Conservation (phyloP, 1,140 invertebrate species). For the Aporrectodea caliginosa region DNA sequence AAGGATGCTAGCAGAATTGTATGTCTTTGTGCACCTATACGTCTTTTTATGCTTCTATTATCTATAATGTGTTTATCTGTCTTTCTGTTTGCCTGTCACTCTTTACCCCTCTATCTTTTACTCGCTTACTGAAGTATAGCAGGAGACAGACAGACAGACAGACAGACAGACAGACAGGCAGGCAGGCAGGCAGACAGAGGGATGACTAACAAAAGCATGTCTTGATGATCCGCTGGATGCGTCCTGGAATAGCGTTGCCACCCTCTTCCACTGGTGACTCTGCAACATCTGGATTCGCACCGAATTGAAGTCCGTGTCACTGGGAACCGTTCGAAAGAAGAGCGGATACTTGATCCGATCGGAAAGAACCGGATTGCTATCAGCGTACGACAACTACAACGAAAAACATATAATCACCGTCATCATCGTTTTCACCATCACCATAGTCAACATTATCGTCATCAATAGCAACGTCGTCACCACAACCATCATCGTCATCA, state of each 20-base stretch:
- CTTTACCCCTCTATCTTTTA: background rate
- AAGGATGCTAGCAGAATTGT: too few species aligned
- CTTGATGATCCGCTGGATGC: slow-evolving; percentile 41
- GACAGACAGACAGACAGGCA: background rate
- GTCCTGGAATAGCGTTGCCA: slow-evolving; percentile 95
- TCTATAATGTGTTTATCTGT: background rate
- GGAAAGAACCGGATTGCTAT: slow-evolving; percentile 97
- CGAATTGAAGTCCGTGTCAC: slow-evolving; percentile 78
- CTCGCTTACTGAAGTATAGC: slow-evolving; percentile 8
- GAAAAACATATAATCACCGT: too few species aligned
- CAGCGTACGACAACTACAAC: slow-evolving; percentile 96
- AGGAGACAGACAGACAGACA: background rate
- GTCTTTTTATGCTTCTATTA: too few species aligned
- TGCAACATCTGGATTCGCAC: slow-evolving; percentile 80
- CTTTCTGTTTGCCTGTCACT: background rate
- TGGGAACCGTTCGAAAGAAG: slow-evolving; percentile 64
- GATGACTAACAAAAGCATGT: slow-evolving; percentile 45
- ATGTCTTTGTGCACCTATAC: too few species aligned
- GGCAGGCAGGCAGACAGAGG: too few species aligned
- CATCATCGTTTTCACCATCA: too few species aligned
- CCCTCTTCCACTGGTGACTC: slow-evolving; percentile 93
- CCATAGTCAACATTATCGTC: too few species aligned
- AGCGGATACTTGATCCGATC: slow-evolving; percentile 83
- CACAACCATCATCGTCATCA: too few species aligned
- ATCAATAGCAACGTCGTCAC: too few species aligned